Conservation (phyloP, 2,888 invertebrate species). For the Axea sp. region DNA sequence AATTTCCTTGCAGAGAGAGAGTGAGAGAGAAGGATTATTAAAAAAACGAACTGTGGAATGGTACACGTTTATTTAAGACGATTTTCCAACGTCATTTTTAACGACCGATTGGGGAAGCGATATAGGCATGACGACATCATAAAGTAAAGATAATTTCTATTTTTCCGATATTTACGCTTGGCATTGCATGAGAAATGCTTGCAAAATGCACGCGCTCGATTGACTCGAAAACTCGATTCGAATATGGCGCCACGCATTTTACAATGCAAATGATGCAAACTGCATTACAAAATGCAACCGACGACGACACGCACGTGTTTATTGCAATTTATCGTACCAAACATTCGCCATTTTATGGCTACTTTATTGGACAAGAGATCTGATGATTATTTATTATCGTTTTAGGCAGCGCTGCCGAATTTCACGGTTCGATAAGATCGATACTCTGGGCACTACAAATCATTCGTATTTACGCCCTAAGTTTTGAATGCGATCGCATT, state of each 20-base stretch:
- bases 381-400: conserved; percentile 61
- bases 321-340: conserved; percentile 61
- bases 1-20: no score
- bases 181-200: conserved; percentile 53
- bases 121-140: conserved; percentile 54
- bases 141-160: conserved; percentile 60
- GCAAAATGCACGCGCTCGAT: conserved; percentile 54
- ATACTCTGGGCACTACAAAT: conserved; percentile 34
- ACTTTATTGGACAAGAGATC: conserved; percentile 61
- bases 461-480: conserved; percentile 49
- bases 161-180: conserved; percentile 57
- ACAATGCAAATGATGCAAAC: conserved; percentile 60
- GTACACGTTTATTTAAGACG: conserved; percentile 45
- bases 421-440: conserved; percentile 56
- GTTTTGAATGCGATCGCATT: conserved; percentile 44
- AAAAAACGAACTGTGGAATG: no score
- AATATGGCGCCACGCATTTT: conserved; percentile 52
- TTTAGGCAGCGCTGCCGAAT: conserved; percentile 48
- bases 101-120: conserved; percentile 54
- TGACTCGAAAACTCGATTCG: conserved; percentile 45
- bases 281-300: conserved; percentile 48
- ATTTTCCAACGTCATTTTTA: conserved; percentile 30
- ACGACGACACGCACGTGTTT: conserved; percentile 57
- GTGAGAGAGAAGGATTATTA: no score
- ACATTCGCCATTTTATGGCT: conserved; percentile 60